Evolutionary conservation across 2,113 vertebrate genomes (phyloP), one percentile per base, ranked within the genome.

Genomic region (Vulpes lagopus): DNA sequence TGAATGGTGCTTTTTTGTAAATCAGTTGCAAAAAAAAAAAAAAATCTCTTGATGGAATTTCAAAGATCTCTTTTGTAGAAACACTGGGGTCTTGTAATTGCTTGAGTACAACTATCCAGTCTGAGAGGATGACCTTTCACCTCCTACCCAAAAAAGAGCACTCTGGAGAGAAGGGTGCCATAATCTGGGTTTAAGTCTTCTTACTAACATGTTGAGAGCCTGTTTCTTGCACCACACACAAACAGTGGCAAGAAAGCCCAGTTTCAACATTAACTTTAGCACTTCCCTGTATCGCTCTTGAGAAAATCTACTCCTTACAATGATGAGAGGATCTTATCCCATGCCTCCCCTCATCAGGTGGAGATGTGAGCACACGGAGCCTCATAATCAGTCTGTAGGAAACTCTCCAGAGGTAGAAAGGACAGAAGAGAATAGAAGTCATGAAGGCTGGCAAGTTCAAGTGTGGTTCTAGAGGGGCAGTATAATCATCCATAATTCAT

Each of bases 131-230:
- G 99, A 99, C 99, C 99, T 99, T 99, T 99, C 98, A 99, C 98
- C 99, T 98, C 98, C 98, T 98, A 98, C 98, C 98, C 99, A 98
- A 99, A 99, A 99, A 99, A 99, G 99, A 99, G 98, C 98, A 98
- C 99, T 99, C 99, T 99, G 99, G 98, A 99, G 98, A 98, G 98
- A 98, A 98, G 99, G 99, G 98, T 98, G 99, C 98, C 98, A 98
- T 99, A 99, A 99, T 99, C 99, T 99, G 99, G 99, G 99, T 99
- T 99, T 99, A 99, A 99, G 99, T 98, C 99, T 99, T 99, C 99
- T 99, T 99, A 99, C 98, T 99, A 99, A 98, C 98, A 99, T 98
- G 99, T 98, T 98, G 98, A 99, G 99, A 99, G 99, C 98, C 99
- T 99, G 98, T 99, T 99, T 99, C 99, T 99, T 25, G 35, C 0